Evolutionary conservation across 2,797 vertebrate genomes (phyloP).

Genomic region (Danionella dracula): DNA sequence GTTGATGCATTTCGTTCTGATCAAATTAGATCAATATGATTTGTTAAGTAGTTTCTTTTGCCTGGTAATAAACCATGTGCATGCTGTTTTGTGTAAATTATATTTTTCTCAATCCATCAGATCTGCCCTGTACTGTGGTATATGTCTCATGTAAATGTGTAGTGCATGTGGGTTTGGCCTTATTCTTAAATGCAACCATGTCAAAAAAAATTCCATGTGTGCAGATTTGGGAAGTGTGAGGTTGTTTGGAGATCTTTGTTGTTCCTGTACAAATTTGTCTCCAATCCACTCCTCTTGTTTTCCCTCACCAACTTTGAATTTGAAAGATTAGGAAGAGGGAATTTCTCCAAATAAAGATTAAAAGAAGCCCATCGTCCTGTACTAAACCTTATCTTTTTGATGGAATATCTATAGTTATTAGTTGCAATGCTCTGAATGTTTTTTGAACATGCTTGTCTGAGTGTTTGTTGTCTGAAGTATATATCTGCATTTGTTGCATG

Average conservation of each 20-base stretch:
- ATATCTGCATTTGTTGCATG: neutral
- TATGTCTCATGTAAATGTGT: neutral
- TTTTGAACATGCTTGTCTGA: neutral
- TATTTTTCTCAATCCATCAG: too few species aligned
- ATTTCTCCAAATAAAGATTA: slow-evolving; percentile 20
- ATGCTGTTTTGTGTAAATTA: too few species aligned
- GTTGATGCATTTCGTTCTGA: slow-evolving; percentile 3
- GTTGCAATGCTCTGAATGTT: neutral
- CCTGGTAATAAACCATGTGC: neutral
- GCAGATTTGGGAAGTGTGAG: slow-evolving; percentile 20
- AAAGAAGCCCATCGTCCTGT: neutral
- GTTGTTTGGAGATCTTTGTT: slow-evolving; percentile 35
- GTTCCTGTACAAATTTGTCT: slow-evolving; percentile 29
- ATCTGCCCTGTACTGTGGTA: neutral
- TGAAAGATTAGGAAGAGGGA: slow-evolving; percentile 7
- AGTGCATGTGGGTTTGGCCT: neutral
- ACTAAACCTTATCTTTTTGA: neutral
- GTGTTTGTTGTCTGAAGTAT: too few species aligned
- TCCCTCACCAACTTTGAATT: slow-evolving; percentile 37
- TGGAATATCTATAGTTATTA: neutral
- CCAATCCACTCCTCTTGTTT: neutral
- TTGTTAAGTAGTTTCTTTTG: neutral
- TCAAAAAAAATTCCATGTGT: slow-evolving; percentile 18
- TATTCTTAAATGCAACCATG: neutral
- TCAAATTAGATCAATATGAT: slow-evolving; percentile 4